phyloP scores from a whole-genome alignment of 2,797 vertebrate species.

The Onychomys torridus region DNA sequence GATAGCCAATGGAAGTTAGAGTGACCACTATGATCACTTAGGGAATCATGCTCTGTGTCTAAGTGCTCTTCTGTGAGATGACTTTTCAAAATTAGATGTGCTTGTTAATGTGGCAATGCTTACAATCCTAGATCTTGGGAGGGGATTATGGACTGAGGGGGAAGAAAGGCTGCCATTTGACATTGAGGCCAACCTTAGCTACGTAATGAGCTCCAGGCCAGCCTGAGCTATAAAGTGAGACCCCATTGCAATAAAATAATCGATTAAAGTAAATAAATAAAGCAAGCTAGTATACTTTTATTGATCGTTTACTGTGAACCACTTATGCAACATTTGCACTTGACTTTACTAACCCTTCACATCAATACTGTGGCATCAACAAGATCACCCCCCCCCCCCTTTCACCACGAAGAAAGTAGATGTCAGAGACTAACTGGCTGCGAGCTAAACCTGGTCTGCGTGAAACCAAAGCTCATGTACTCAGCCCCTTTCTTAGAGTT shows the following conservation, averaged over 20 bases:
- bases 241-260: neutral
- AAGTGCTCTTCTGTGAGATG: conserved; percentile 11
- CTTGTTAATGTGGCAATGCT: neutral
- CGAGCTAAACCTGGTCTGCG: neutral
- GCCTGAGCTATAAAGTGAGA: neutral
- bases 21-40: neutral
- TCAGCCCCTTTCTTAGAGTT: neutral
- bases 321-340: neutral
- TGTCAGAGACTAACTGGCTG: neutral
- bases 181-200: neutral
- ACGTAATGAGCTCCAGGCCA: neutral
- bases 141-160: neutral
- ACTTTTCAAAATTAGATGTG: neutral
- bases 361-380: neutral
- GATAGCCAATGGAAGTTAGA: conserved; percentile 11
- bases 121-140: neutral
- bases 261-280: neutral
- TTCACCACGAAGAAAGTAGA: neutral
- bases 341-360: neutral
- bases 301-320: neutral
- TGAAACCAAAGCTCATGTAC: neutral
- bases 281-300: neutral
- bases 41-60: neutral
- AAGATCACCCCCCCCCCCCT: neutral
- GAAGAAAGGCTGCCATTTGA: neutral